phyloP scores from a whole-genome alignment of 2,113 vertebrate species.

The Phyllostomus discolor region DNA sequence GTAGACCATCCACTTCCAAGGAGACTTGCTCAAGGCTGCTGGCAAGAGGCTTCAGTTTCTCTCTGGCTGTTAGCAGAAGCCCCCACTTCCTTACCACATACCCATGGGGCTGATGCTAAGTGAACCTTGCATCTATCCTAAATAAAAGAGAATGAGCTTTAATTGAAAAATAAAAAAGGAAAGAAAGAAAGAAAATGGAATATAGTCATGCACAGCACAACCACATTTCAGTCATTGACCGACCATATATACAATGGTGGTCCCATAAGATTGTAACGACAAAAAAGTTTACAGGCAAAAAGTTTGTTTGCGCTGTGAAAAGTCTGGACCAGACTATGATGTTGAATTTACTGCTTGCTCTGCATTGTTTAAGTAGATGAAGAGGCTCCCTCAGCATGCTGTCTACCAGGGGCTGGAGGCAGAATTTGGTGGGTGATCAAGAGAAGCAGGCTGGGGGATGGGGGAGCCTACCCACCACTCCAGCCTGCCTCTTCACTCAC shows the following conservation, averaged over 20 bases:
- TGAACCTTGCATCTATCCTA: neutral
- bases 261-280: neutral
- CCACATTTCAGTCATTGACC: neutral
- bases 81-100: neutral
- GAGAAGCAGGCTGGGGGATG: constrained; percentile 24
- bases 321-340: neutral
- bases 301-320: neutral
- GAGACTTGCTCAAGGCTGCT: neutral
- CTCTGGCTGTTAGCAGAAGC: neutral
- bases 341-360: neutral
- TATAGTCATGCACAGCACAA: neutral
- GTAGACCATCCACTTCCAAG: neutral
- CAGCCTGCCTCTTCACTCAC: constrained; percentile 1
- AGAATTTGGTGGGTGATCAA: constrained; percentile 40
- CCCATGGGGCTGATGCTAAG: neutral
- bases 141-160: neutral
- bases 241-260: neutral
- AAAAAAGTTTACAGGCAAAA: neutral
- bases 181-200: neutral
- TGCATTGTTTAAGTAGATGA: neutral
- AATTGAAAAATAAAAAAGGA: neutral
- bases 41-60: neutral
- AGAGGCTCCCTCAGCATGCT: constrained; percentile 76
- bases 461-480: constrained; percentile 5
- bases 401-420: constrained; percentile 59